Percentiles rank a stretch among this genome's conserved stretches.
These are phyloP conservation scores for Noctuana brunneofusca DNA, from an alignment of 2,888 invertebrate genomes.

Conservation along the genomic window DNA sequence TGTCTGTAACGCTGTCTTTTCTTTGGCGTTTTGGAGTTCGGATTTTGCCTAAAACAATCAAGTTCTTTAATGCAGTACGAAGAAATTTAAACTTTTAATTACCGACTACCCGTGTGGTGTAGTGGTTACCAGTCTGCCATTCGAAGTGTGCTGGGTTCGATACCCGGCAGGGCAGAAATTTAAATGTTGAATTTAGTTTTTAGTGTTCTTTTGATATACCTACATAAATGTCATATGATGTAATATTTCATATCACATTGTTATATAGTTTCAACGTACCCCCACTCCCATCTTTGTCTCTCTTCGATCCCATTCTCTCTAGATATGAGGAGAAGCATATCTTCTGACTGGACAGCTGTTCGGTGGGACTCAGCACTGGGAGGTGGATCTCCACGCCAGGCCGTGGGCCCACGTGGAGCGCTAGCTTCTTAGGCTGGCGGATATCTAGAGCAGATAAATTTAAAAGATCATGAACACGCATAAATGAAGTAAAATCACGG, in stretches of 20 bases:
- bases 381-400: conserved; percentile 86
- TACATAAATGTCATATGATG: too few relatives aligned
- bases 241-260: not conserved
- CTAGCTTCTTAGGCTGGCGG: conserved; percentile 50
- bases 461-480: too few relatives aligned
- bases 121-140: too few relatives aligned
- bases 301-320: conserved; percentile 83
- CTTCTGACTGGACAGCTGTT: conserved; percentile 89
- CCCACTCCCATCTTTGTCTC: conserved; percentile 49
- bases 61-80: not conserved
- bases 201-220: too few relatives aligned
- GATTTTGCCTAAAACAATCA: conserved; percentile 57
- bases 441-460: not conserved
- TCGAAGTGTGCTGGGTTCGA: too few relatives aligned
- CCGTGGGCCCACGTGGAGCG: conserved; percentile 74
- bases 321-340: conserved; percentile 91
- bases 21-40: conserved; percentile 78
- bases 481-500: too few relatives aligned
- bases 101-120: too few relatives aligned
- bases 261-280: conserved; percentile 25
- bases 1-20: conserved; percentile 83
- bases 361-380: conserved; percentile 88
- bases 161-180: too few relatives aligned
- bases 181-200: too few relatives aligned
- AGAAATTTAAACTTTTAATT: too few relatives aligned